Percentiles rank a stretch among this genome's conserved stretches.
Conservation (phyloP, 2,113 vertebrate species). For the Trachemys scripta region DNA sequence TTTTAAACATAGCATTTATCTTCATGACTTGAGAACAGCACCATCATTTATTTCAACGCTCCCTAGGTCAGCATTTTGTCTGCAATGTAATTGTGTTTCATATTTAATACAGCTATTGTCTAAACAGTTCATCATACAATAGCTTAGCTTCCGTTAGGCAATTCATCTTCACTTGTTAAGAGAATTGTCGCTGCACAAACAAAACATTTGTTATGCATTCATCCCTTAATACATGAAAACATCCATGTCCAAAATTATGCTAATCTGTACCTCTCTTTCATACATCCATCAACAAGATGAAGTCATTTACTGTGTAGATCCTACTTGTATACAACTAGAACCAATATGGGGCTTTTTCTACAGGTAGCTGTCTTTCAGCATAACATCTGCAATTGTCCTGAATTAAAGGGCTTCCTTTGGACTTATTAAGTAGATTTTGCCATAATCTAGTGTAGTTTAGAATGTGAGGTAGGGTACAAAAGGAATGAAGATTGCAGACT, state of each 20-base stretch:
- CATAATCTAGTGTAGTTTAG: background rate
- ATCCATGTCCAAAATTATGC: background rate
- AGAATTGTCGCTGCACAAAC: background rate
- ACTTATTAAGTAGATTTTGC: constrained; percentile 17
- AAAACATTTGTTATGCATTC: background rate
- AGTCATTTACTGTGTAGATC: background rate
- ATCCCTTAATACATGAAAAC: background rate
- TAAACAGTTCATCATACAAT: background rate
- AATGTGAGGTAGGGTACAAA: background rate
- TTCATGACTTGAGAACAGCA: background rate
- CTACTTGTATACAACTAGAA: background rate
- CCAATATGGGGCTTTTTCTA: background rate
- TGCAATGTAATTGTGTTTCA: background rate
- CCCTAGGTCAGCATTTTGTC: background rate
- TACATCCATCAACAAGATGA: background rate
- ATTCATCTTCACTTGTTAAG: background rate
- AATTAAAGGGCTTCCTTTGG: background rate
- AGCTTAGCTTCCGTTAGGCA: background rate
- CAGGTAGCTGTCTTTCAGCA: background rate
- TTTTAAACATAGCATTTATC: background rate
- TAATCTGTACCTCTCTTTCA: background rate
- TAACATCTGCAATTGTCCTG: background rate
- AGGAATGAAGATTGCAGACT: background rate
- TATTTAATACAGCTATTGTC: background rate
- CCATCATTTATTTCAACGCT: background rate